Conservation (phyloP, 2,113 vertebrate genomes). For the Anoura caudifer region DNA sequence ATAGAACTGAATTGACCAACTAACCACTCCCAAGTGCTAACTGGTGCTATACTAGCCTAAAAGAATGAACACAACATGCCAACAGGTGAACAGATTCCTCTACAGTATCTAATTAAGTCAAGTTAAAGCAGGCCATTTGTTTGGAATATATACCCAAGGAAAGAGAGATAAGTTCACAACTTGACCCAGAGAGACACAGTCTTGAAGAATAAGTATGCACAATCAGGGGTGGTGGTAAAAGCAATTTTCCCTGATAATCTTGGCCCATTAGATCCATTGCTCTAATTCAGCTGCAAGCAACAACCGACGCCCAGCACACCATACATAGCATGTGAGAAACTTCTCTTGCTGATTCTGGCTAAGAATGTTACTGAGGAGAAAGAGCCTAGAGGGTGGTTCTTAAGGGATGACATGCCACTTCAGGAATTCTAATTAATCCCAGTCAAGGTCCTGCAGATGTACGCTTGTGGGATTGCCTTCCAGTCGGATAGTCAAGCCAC, state of each 20-base stretch:
- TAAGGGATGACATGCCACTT: background rate
- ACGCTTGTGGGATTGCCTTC: background rate
- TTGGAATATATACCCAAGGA: background rate
- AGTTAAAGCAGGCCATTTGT: background rate
- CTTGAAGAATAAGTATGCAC: background rate
- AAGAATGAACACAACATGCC: background rate
- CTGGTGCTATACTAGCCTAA: background rate
- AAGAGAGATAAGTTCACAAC: background rate
- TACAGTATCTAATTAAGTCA: background rate
- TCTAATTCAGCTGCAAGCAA: background rate
- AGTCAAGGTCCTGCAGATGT: background rate
- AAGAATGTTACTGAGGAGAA: background rate
- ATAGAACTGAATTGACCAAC: background rate
- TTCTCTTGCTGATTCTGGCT: background rate
- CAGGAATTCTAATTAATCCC: background rate
- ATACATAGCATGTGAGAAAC: background rate
- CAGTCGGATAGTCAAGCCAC: background rate
- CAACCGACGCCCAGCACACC: background rate
- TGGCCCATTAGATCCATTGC: background rate
- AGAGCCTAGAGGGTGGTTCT: background rate
- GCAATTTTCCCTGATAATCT: background rate
- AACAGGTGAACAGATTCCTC: background rate
- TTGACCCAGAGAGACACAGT: background rate
- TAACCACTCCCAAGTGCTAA: background rate
- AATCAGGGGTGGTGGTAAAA: background rate